Conservation (phyloP, 35 echinoderm and acorn worm species). For the Apostichopus japonicus region DNA sequence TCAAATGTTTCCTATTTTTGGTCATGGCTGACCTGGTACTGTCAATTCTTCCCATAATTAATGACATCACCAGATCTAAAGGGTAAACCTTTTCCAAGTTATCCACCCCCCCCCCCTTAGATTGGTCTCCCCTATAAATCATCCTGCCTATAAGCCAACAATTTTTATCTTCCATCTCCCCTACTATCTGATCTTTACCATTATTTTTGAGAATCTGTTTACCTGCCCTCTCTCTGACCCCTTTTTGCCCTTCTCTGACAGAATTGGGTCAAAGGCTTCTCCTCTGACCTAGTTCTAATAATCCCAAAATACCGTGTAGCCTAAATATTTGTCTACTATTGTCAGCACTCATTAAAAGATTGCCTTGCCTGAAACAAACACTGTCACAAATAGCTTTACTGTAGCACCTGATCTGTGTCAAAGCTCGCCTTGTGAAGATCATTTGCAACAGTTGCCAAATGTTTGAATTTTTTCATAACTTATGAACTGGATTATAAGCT, state of each 20-base stretch:
- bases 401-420: conserved; percentile 33
- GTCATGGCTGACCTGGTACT: conserved; percentile 63
- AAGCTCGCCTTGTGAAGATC: not conserved
- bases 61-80: conserved; percentile 22
- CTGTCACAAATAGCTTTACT: conserved; percentile 26
- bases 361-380: conserved; percentile 29
- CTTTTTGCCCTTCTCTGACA: conserved; percentile 33
- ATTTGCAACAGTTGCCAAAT: conserved; percentile 26
- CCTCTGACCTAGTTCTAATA: conserved; percentile 54
- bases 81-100: not conserved
- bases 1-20: conserved; percentile 57
- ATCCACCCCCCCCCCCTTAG: not conserved
- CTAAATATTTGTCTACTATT: conserved; percentile 58
- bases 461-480: not conserved
- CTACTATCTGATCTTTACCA: not conserved
- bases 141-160: conserved; percentile 14
- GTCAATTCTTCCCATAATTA: conserved; percentile 48
- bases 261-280: conserved; percentile 61
- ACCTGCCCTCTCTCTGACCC: conserved; percentile 52
- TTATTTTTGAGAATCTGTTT: conserved; percentile 14
- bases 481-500: not conserved
- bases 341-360: conserved; percentile 43
- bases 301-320: conserved; percentile 54
- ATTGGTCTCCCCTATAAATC: conserved; percentile 28
- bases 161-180: conserved; percentile 1